Percentiles rank a stretch among this genome's conserved stretches.
Evolutionary conservation across 30 jellyfish, hydroid and myxozoan genomes (phyloP).

Genomic region (Chrysaora quinquecirrha): DNA sequence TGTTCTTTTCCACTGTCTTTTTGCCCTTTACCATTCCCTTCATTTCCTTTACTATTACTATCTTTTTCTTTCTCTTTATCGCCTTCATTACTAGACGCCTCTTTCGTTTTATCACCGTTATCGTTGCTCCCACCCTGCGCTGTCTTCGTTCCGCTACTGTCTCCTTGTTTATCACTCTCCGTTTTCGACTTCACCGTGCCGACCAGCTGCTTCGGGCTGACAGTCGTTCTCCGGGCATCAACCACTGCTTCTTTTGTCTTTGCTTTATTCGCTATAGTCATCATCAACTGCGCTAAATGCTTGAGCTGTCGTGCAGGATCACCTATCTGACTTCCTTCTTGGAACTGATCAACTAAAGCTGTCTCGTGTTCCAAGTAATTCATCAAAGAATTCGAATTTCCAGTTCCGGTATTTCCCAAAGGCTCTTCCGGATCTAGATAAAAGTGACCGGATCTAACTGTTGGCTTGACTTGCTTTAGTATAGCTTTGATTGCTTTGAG

Average conservation of each 20-base stretch:
- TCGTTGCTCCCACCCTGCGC: background rate
- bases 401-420: constrained; percentile 51
- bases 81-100: background rate
- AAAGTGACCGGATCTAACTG: constrained; percentile 51
- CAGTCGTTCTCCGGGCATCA: constrained; percentile 67
- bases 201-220: constrained; percentile 31
- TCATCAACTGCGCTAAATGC: constrained; percentile 55
- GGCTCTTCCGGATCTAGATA: constrained; percentile 64
- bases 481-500: constrained; percentile 44
- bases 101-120: background rate
- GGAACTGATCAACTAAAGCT: constrained; percentile 71
- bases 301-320: constrained; percentile 69
- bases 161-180: constrained; percentile 8
- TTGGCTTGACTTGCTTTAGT: constrained; percentile 53
- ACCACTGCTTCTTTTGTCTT: constrained; percentile 49
- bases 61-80: constrained; percentile 12
- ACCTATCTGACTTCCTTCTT: constrained; percentile 76
- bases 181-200: background rate
- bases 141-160: background rate
- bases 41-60: background rate
- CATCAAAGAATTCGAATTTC: constrained; percentile 55
- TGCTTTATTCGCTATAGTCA: constrained; percentile 61
- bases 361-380: constrained; percentile 80
- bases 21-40: background rate
- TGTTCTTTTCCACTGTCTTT: too few relatives aligned